A percentile compares a stretch with the other conserved stretches of the same genome.
phyloP scores from a whole-genome alignment of 2,888 invertebrate genomes.

The Catocala nupta region DNA sequence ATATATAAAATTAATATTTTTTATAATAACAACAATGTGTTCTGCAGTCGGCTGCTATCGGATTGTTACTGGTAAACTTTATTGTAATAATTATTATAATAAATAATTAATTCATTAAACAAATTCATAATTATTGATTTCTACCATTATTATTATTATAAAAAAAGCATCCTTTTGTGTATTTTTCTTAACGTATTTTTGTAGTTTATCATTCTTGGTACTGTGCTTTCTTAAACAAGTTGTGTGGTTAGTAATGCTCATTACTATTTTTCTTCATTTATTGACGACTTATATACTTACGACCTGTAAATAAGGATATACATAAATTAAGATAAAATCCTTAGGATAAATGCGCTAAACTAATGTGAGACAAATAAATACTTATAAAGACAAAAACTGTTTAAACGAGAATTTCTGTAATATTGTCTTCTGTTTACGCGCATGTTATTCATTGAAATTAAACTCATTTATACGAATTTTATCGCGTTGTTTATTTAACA shows the following conservation, averaged over 20 bases:
- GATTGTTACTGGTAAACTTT: conserved; percentile 91
- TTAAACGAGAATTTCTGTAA: no score
- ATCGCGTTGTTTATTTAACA: no score
- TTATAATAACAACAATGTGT: conserved; percentile 74
- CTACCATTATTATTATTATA: conserved; percentile 59
- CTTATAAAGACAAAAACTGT: no score
- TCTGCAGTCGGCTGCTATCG: conserved; percentile 92
- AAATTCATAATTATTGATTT: conserved; percentile 61
- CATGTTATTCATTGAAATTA: no score
- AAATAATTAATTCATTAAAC: conserved; percentile 58
- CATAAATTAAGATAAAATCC: no score
- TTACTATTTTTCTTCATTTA: not conserved
- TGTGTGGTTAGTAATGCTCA: not conserved
- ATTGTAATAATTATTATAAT: conserved; percentile 52
- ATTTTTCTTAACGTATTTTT: conserved; percentile 37
- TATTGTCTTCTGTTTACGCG: no score
- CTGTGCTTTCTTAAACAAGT: conserved; percentile 39
- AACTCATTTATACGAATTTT: no score
- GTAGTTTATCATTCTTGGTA: conserved; percentile 43
- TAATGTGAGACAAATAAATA: no score
- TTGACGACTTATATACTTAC: no score
- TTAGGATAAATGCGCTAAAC: no score
- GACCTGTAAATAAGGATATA: no score
- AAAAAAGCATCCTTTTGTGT: conserved; percentile 46
- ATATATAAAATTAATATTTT: conserved; percentile 66